Evolutionary conservation across 1,140 invertebrate species (phyloP).

Genomic region (Phenacoccus solenopsis): DNA sequence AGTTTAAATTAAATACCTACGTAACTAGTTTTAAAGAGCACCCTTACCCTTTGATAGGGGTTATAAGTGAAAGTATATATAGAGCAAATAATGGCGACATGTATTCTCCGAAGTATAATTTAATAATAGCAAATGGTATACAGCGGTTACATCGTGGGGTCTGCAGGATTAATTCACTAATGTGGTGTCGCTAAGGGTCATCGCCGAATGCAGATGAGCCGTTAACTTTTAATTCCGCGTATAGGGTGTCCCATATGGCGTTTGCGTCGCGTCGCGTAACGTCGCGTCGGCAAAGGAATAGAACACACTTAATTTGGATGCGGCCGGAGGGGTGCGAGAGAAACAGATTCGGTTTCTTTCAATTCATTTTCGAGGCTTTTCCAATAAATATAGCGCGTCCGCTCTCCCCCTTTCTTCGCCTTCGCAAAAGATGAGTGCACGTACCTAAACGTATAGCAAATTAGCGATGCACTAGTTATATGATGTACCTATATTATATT

Average conservation of each 20-base stretch:
- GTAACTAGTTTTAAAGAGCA: not conserved
- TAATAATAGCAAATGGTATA: constrained; percentile 14
- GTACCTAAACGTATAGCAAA: no score
- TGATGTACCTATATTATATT: no score
- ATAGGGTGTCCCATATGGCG: constrained; percentile 11
- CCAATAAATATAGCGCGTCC: no score
- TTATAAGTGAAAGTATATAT: constrained; percentile 18
- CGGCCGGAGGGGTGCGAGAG: not conserved
- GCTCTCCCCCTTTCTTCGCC: no score
- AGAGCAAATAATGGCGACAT: constrained; percentile 14
- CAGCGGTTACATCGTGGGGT: constrained; percentile 16
- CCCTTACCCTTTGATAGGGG: not conserved
- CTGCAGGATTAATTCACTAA: constrained; percentile 14
- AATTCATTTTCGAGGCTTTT: not conserved
- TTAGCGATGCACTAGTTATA: no score
- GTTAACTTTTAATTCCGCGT: constrained; percentile 11
- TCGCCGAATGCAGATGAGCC: constrained; percentile 12
- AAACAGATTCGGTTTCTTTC: not conserved
- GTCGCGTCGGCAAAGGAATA: not conserved
- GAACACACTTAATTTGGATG: not conserved
- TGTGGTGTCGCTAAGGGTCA: constrained; percentile 16
- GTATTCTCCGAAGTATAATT: constrained; percentile 14
- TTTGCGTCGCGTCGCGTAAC: no score
- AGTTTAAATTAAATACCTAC: constrained; percentile 14
- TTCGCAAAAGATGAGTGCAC: no score